Conservation (phyloP, 1,140 invertebrate species). For the Reticulitermes speratus region DNA sequence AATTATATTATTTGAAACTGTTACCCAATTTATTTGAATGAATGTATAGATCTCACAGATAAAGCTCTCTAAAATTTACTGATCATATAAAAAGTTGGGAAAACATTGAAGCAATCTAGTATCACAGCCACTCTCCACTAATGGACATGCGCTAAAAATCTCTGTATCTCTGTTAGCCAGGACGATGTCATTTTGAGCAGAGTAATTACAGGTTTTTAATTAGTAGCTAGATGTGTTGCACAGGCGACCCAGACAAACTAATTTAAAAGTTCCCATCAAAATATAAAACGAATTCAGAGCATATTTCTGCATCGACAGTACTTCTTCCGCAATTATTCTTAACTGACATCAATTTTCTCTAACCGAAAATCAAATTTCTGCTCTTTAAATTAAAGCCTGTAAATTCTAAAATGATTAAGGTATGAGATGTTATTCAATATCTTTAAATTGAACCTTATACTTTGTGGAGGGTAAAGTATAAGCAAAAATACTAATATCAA, state of each 20-base stretch:
- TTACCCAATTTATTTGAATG: neutral
- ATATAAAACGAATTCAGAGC: neutral
- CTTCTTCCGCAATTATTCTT: neutral
- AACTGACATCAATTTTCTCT: neutral
- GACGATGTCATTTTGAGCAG: neutral
- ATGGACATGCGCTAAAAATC: neutral
- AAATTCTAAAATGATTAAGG: neutral
- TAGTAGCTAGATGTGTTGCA: slow-evolving; percentile 5
- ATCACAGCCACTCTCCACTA: neutral
- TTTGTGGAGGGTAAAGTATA: no score
- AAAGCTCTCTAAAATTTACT: neutral
- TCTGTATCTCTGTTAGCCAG: neutral
- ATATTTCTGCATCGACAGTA: neutral
- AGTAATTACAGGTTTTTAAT: slow-evolving; percentile 20
- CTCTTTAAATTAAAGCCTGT: neutral
- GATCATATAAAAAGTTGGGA: slow-evolving; percentile 13
- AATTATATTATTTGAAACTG: neutral
- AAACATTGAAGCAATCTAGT: neutral
- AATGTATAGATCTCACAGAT: neutral
- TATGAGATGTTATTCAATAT: neutral
- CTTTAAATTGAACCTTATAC: no score
- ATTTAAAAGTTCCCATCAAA: slow-evolving; percentile 8
- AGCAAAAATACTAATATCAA: no score
- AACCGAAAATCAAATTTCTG: no score
- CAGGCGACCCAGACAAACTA: neutral